These are phyloP conservation scores for Boloria selene DNA, from an alignment of 2,888 invertebrate species.

Conservation along the genomic window DNA sequence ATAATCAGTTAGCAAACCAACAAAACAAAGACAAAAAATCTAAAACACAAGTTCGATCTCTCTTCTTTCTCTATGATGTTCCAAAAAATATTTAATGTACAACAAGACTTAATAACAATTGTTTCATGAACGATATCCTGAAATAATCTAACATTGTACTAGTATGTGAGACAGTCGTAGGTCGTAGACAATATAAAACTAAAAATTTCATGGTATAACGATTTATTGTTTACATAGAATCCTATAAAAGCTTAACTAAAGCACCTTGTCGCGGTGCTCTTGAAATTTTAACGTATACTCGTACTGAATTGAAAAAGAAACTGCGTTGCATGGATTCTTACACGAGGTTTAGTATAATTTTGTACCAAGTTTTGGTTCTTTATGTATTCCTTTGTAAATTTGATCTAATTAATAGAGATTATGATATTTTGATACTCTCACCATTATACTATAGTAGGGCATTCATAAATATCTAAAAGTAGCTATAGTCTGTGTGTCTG, in stretches of 20 bases:
- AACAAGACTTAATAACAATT: too few relatives aligned
- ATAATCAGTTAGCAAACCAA: too few relatives aligned
- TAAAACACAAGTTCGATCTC: too few relatives aligned
- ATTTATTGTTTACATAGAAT: slow-evolving; percentile 16
- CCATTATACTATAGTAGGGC: too few relatives aligned
- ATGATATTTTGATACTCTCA: neutral
- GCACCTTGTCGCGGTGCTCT: slow-evolving; percentile 36
- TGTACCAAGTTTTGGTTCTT: slow-evolving; percentile 20
- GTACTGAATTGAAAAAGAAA: slow-evolving; percentile 69
- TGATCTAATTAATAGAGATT: slow-evolving; percentile 11
- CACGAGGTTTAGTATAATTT: slow-evolving; percentile 46
- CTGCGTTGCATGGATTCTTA: slow-evolving; percentile 60
- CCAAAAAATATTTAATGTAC: too few relatives aligned
- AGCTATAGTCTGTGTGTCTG: too few relatives aligned
- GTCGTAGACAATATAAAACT: neutral
- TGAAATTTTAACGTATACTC: slow-evolving; percentile 69
- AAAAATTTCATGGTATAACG: neutral
- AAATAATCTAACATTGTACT: too few relatives aligned
- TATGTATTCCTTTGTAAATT: neutral
- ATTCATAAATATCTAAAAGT: too few relatives aligned
- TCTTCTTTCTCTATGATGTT: too few relatives aligned
- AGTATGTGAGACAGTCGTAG: too few relatives aligned
- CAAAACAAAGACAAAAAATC: too few relatives aligned
- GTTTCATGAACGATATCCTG: too few relatives aligned
- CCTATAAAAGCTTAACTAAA: slow-evolving; percentile 18